Percentiles rank a stretch among this genome's conserved stretches.
Evolutionary conservation across 2,888 invertebrate genomes (phyloP).

Genomic region (Andrena trimmerana): DNA sequence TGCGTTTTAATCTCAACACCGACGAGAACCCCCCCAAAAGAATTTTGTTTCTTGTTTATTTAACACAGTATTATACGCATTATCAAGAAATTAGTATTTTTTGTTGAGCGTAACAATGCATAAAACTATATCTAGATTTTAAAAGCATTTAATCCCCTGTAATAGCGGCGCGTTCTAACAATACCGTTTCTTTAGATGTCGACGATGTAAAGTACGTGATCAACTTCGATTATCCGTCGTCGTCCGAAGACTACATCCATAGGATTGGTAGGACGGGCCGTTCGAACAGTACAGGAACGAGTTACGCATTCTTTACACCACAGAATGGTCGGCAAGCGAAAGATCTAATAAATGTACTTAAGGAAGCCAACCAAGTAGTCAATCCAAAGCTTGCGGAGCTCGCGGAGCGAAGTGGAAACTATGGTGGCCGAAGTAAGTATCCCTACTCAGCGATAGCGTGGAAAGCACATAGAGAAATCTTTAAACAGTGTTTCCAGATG

Average conservation of each 20-base stretch:
- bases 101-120: conserved; percentile 18
- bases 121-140: conserved; percentile 19
- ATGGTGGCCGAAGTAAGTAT: conserved; percentile 85
- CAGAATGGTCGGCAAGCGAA: conserved; percentile 95
- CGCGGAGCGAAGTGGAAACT: conserved; percentile 88
- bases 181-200: conserved; percentile 90
- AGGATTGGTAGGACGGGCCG: conserved; percentile 97
- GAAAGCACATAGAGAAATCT: neutral
- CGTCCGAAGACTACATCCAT: conserved; percentile 98
- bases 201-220: conserved; percentile 98
- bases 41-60: conserved; percentile 6
- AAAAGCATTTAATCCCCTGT: neutral
- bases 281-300: conserved; percentile 94
- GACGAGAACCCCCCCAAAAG: too few species aligned
- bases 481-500: neutral
- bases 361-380: conserved; percentile 94
- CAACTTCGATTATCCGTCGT: conserved; percentile 98
- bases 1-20: neutral
- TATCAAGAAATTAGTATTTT: conserved; percentile 1
- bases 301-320: conserved; percentile 97
- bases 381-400: conserved; percentile 94
- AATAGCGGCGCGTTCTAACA: conserved; percentile 29
- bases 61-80: conserved; percentile 2
- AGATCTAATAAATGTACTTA: conserved; percentile 94
- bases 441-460: neutral